Conservation (phyloP, 2,113 vertebrate species). For the Prietella phreatophila region DNA sequence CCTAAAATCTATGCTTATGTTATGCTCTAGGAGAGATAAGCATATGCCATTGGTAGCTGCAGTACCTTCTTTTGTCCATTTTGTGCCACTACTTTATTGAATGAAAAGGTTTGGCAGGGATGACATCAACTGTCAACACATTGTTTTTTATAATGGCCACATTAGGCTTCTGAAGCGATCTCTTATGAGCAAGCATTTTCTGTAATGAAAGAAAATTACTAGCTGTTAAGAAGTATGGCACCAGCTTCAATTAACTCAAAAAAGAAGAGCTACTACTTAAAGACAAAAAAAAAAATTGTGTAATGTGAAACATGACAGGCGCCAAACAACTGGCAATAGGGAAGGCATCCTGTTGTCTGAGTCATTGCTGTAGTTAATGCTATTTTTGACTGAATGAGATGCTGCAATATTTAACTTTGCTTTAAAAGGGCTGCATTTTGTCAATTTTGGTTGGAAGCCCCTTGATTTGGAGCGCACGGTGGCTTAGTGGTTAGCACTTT, state of each 20-base stretch:
- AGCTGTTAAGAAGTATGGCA: constrained; percentile 68
- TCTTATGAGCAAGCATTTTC: constrained; percentile 55
- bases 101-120: constrained; percentile 45
- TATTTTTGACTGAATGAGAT: constrained; percentile 30
- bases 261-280: constrained; percentile 62
- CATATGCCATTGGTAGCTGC: neutral
- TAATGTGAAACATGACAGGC: constrained; percentile 64
- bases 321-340: constrained; percentile 64
- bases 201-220: constrained; percentile 74
- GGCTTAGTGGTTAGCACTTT: too few species aligned
- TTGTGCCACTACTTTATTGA: constrained; percentile 8
- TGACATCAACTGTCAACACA: constrained; percentile 54
- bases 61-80: neutral
- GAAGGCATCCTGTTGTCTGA: constrained; percentile 57
- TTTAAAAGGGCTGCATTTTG: neutral
- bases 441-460: constrained; percentile 1
- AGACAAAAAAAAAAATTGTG: constrained; percentile 57
- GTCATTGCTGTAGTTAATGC: constrained; percentile 45
- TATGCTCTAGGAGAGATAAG: neutral
- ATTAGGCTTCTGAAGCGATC: constrained; percentile 54
- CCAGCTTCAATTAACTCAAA: constrained; percentile 73
- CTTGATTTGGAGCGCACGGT: too few species aligned
- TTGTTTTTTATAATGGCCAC: constrained; percentile 59
- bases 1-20: too few species aligned
- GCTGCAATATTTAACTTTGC: neutral